Percentiles rank a stretch among this genome's conserved stretches.
Conservation (phyloP, 1,140 invertebrate genomes). For the Papilio machaon region DNA sequence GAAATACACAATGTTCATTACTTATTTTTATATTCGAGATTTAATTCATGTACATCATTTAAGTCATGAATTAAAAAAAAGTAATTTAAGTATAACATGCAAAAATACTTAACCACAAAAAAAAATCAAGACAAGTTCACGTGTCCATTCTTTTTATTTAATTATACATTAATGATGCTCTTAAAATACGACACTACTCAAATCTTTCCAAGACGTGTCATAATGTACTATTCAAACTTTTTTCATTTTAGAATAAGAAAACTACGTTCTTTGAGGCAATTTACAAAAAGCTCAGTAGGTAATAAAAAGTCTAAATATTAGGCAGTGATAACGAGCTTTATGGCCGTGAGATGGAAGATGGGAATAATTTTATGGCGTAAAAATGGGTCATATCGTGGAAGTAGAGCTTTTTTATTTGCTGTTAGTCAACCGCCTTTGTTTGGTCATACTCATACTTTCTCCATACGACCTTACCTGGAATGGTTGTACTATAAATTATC, state of each 20-base stretch:
- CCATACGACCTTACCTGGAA: constrained; percentile 58
- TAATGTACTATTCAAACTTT: constrained; percentile 17
- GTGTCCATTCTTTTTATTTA: not conserved
- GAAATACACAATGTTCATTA: too few relatives aligned
- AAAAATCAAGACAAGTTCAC: not conserved
- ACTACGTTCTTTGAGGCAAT: constrained; percentile 24
- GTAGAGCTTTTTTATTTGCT: constrained; percentile 67
- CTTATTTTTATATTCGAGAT: too few relatives aligned
- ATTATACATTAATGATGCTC: not conserved
- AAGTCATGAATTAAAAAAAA: not conserved
- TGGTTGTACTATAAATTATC: constrained; percentile 62
- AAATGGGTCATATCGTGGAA: constrained; percentile 68
- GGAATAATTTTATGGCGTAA: constrained; percentile 68
- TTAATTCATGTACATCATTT: too few relatives aligned
- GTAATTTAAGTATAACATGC: not conserved
- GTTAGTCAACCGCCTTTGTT: constrained; percentile 67
- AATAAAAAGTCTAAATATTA: constrained; percentile 72
- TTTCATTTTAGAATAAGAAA: constrained; percentile 17
- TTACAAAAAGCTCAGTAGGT: constrained; percentile 51
- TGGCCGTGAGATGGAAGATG: constrained; percentile 55
- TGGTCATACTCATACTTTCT: constrained; percentile 52
- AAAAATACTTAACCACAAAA: too few relatives aligned
- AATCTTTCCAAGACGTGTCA: not conserved
- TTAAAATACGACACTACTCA: not conserved
- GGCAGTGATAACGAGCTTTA: constrained; percentile 64